These are phyloP conservation scores for Hipparchia semele DNA, from an alignment of 2,888 invertebrate genomes.

Conservation along the genomic window DNA sequence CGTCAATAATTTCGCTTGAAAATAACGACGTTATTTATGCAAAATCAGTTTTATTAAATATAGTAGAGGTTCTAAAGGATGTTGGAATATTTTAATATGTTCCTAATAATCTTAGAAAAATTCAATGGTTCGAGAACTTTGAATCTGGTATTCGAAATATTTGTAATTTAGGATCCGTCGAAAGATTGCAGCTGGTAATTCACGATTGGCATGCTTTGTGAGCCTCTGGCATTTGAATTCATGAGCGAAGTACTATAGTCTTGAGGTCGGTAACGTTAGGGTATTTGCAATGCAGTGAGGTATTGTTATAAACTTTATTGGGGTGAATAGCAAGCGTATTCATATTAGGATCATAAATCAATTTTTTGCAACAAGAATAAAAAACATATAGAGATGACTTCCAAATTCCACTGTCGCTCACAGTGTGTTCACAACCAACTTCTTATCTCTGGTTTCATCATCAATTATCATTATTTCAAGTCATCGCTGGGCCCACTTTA, in stretches of 20 bases:
- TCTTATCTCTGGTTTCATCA: too few relatives aligned
- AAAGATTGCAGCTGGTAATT: conserved; percentile 61
- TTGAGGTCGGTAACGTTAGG: conserved; percentile 45
- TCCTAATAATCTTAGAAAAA: neutral
- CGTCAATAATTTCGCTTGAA: too few relatives aligned
- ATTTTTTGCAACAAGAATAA: neutral
- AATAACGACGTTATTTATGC: neutral
- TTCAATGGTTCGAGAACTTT: conserved; percentile 28
- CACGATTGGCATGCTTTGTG: conserved; percentile 65
- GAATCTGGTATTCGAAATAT: conserved; percentile 35
- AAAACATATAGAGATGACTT: neutral
- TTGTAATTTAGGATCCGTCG: conserved; percentile 53
- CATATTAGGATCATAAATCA: neutral
- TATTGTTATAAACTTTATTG: neutral
- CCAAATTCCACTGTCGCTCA: too few relatives aligned
- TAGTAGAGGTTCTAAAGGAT: neutral
- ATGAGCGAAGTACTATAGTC: conserved; percentile 51
- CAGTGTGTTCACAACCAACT: too few relatives aligned
- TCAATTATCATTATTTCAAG: too few relatives aligned
- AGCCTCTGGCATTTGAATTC: conserved; percentile 58
- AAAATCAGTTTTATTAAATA: neutral
- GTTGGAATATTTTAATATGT: neutral
- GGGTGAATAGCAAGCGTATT: neutral
- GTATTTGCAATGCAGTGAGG: conserved; percentile 40
- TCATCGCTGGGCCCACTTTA: too few relatives aligned